These are phyloP conservation scores for Cirrhinus mrigala DNA, from an alignment of 2,797 vertebrate genomes.

Conservation along the genomic window DNA sequence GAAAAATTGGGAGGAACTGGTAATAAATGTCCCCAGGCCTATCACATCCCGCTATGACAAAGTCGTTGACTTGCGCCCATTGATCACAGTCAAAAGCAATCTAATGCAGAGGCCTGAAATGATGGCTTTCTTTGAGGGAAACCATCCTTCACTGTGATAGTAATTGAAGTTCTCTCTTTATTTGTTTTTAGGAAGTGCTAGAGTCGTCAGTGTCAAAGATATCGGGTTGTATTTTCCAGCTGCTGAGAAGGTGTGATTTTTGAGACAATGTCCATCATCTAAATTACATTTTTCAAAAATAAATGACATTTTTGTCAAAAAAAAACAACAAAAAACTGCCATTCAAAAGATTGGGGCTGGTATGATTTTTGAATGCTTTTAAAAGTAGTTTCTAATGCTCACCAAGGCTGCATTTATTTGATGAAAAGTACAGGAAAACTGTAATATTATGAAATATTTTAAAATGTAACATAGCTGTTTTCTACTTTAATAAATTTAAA, in stretches of 20 bases:
- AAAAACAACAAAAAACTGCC: neutral
- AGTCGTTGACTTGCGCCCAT: constrained; percentile 64
- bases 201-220: constrained; percentile 25
- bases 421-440: neutral
- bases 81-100: constrained; percentile 70
- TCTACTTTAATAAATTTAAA: neutral
- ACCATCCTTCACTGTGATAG: constrained; percentile 65
- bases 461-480: neutral
- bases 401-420: neutral
- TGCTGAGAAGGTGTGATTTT: neutral
- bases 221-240: constrained; percentile 1
- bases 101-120: constrained; percentile 64
- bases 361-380: neutral
- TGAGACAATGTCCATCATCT: neutral
- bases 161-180: constrained; percentile 52
- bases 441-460: neutral
- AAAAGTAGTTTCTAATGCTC: neutral
- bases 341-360: neutral
- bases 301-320: neutral
- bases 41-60: constrained; percentile 64
- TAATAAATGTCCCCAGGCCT: constrained; percentile 65
- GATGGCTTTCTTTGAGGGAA: constrained; percentile 65
- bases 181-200: constrained; percentile 25
- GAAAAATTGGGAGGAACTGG: constrained; percentile 41
- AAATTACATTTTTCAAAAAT: neutral